These are phyloP conservation scores for Saccopteryx leptura DNA, from an alignment of 2,113 vertebrate species.

Conservation along the genomic window DNA sequence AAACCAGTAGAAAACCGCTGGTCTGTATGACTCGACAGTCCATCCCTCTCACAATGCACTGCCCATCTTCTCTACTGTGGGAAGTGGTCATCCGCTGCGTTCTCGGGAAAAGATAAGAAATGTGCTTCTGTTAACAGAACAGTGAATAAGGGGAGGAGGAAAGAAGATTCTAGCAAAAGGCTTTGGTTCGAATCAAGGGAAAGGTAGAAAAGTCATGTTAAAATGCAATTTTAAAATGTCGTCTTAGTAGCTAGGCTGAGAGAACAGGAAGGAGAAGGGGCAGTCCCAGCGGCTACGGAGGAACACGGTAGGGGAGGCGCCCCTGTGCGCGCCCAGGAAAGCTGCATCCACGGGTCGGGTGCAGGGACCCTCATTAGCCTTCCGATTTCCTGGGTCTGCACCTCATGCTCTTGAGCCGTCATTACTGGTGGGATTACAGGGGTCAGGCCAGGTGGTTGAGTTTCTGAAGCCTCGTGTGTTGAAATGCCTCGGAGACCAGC, in stretches of 20 bases:
- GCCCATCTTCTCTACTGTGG: not conserved
- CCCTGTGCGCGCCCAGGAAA: not conserved
- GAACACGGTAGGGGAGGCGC: not conserved
- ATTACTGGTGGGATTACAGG: not conserved
- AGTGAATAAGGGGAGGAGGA: not conserved
- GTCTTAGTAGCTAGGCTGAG: not conserved
- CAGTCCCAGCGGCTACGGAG: not conserved
- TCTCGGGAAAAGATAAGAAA: not conserved
- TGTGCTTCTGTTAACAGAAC: not conserved
- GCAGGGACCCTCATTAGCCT: not conserved
- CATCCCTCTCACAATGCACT: not conserved
- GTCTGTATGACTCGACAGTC: not conserved
- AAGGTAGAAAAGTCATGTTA: not conserved
- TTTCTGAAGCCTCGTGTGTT: not conserved
- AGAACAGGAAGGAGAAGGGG: not conserved
- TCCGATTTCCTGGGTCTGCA: not conserved
- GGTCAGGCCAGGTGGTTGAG: too few species aligned
- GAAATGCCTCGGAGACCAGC: not conserved
- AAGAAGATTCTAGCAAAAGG: not conserved
- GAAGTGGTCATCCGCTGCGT: not conserved
- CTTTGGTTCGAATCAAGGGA: not conserved
- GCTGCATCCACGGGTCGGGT: too few species aligned
- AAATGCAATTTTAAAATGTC: not conserved
- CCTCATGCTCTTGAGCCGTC: not conserved
- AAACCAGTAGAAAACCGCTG: not conserved